Percentiles rank a stretch among this genome's conserved stretches.
Conservation (phyloP, 2,888 invertebrate species). For the Dendrolimus houi region DNA sequence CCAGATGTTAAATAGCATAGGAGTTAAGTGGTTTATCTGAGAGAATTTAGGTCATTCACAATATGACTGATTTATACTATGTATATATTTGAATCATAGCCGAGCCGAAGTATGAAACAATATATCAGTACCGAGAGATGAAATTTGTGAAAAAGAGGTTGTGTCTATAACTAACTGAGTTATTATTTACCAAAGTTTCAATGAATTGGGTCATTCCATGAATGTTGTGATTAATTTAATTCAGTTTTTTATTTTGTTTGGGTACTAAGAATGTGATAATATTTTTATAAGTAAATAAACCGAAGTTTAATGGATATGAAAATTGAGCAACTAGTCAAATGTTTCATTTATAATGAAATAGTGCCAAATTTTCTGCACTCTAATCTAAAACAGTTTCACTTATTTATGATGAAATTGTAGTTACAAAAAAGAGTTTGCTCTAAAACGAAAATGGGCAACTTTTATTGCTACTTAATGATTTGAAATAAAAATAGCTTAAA, state of each 20-base stretch:
- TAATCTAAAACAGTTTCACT: conserved; percentile 27
- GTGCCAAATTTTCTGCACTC: conserved; percentile 61
- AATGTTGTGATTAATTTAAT: conserved; percentile 37
- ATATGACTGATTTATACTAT: conserved; percentile 35
- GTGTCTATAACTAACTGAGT: conserved; percentile 37
- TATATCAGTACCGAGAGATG: conserved; percentile 17
- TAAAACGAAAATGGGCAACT: conserved; percentile 18
- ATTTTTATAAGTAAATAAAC: conserved; percentile 24
- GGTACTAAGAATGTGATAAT: conserved; percentile 35
- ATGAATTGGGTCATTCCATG: conserved; percentile 37
- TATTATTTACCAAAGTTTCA: conserved; percentile 23
- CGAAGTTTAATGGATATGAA: conserved; percentile 6
- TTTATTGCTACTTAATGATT: conserved; percentile 24
- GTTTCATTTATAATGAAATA: conserved; percentile 32
- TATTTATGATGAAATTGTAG: conserved; percentile 31
- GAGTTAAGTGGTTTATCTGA: conserved; percentile 8
- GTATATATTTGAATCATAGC: conserved; percentile 38
- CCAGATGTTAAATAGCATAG: conserved; percentile 70
- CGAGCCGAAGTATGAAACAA: conserved; percentile 29
- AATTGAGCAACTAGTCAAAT: conserved; percentile 48
- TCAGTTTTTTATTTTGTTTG: conserved; percentile 10
- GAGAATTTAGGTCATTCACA: conserved; percentile 9
- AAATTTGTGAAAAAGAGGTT: conserved; percentile 32
- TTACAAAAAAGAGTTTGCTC: conserved; percentile 22
- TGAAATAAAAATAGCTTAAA: conserved; percentile 14